Evolutionary conservation across 2,113 vertebrate genomes (phyloP), one percentile per base, ranked within the genome.

Genomic region (Dryoscopus gambensis): DNA sequence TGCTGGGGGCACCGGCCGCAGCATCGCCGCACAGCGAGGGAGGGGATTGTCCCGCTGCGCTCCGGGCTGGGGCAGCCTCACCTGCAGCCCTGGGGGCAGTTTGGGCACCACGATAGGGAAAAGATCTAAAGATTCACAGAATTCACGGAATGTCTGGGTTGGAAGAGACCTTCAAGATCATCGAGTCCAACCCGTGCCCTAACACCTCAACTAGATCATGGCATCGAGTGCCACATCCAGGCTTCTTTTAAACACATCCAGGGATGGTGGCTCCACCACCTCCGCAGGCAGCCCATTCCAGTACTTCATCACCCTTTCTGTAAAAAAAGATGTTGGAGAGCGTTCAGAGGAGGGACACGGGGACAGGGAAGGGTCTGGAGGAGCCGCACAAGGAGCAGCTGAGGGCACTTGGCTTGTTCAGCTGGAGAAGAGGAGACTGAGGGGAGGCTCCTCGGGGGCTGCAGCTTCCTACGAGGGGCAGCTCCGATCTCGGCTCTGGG

Each of bases 61-160:
- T 55, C 68, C 1, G 13, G 47, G 64, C n/a, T 47, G 77, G 50
- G 16, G 69, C 20, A 20, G 68, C n/a, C 65, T 71, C 49, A 35
- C 3, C 30, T 40, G 6, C n/a, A 35, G 24, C 3, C 4, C 30
- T 31, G 49, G 10, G n/a, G 33, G 28, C 15, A 20, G 28, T 30
- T 13, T 39, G 64, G n/a, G 40, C n/a, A 63, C 4, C 23, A 17
- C 6, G 4, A 7, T 1, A 4, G 5, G 16, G 2, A 13, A 62
- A 62, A 47, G 28, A 10, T n/a, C 2, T 16, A 1, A 59, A 55
- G 9, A n/a, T n/a, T n/a, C n/a, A n/a, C n/a, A n/a, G n/a, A n/a
- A n/a, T n/a, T n/a, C n/a, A n/a, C n/a, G n/a, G n/a, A n/a, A n/a
- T n/a, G n/a, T n/a, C n/a, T n/a, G n/a, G n/a, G n/a, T n/a, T n/a